Evolutionary conservation across 2,888 invertebrate species (phyloP), one percentile per base, ranked within the genome.

Genomic region (Mechanitis mazaeus): DNA sequence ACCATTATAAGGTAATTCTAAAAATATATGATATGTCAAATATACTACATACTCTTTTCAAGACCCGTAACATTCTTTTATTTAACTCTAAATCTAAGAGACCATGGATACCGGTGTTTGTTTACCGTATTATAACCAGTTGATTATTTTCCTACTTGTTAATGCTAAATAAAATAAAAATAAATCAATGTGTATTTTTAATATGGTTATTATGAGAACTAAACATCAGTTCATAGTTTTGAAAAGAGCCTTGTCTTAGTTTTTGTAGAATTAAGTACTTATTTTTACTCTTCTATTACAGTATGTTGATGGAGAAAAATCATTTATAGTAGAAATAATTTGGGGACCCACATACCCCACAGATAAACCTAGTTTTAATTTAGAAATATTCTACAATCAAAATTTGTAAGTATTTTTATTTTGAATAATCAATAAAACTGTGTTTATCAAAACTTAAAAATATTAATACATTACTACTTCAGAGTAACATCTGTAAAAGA

Each of bases 351-450:
- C 93, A 54, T 98, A 98, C 84, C 98, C 98, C 5, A 93, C 94
- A 54, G 94, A 94, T 54, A 92, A 93, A 70, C 98, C 98, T 11
- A 87, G 79, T 35, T 91, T 98, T 65, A 97, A 95, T 84, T 91
- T 98, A 92, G 95, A 97, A 72, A 94, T 95, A 46, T 98, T 98
- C 87, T 98, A 97, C 80, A 98, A 98, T 84, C 95, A 96, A 78
- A 94, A 96, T 81, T 85, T 98, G 97, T 97, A 91, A 94, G 95
- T 93, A 79, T 20, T 59, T 46, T 46, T 20, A 9, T 63, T 20
- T 33, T 50, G 20, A 20, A 20, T 20, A 20, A 20, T 20, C 20
- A 20, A 20, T 20, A 20, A 20, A 20, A 20, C 20, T 20, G 20
- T 20, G 20, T 20, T 20, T 1, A 20, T 20, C 20, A 20, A 35